phyloP scores from a whole-genome alignment of 2,888 invertebrate genomes.

The Xestobium rufovillosum region DNA sequence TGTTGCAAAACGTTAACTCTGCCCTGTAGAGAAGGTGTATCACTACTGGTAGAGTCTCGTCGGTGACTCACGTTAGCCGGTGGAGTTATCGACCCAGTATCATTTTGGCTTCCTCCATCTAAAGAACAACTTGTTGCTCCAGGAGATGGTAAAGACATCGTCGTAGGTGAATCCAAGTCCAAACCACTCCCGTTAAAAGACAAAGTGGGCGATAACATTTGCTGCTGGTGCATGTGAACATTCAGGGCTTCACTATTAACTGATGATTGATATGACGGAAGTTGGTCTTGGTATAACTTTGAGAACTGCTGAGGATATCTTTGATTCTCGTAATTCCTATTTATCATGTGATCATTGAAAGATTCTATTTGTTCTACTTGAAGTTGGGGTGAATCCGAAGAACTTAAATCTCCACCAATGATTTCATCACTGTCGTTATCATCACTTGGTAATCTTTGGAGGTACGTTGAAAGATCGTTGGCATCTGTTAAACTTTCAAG shows the following conservation, averaged over 20 bases:
- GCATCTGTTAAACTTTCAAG: slow-evolving; percentile 73
- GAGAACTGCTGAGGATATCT: slow-evolving; percentile 36
- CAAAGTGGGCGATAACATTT: slow-evolving; percentile 46
- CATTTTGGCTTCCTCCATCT: slow-evolving; percentile 56
- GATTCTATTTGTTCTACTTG: slow-evolving; percentile 57
- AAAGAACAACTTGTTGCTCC: slow-evolving; percentile 64
- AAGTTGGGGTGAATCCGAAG: slow-evolving; percentile 58
- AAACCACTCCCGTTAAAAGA: slow-evolving; percentile 60
- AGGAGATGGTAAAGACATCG: slow-evolving; percentile 76
- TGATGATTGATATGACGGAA: slow-evolving; percentile 38
- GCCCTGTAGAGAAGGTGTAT: slow-evolving; percentile 49
- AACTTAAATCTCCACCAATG: slow-evolving; percentile 63
- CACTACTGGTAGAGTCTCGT: slow-evolving; percentile 51
- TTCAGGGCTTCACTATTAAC: slow-evolving; percentile 42
- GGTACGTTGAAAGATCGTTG: slow-evolving; percentile 67
- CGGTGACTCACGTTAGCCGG: slow-evolving; percentile 63
- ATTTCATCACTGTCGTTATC: slow-evolving; percentile 57
- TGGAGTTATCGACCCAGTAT: slow-evolving; percentile 54
- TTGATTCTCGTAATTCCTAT: slow-evolving; percentile 36
- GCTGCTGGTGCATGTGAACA: slow-evolving; percentile 56
- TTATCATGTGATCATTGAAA: slow-evolving; percentile 67
- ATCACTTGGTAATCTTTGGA: slow-evolving; percentile 59
- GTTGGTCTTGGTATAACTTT: slow-evolving; percentile 40
- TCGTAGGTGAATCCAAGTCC: slow-evolving; percentile 65
- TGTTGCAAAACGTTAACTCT: slow-evolving; percentile 70